phyloP scores from a whole-genome alignment of 2,888 invertebrate genomes.

The Acanthosepion lycidas region DNA sequence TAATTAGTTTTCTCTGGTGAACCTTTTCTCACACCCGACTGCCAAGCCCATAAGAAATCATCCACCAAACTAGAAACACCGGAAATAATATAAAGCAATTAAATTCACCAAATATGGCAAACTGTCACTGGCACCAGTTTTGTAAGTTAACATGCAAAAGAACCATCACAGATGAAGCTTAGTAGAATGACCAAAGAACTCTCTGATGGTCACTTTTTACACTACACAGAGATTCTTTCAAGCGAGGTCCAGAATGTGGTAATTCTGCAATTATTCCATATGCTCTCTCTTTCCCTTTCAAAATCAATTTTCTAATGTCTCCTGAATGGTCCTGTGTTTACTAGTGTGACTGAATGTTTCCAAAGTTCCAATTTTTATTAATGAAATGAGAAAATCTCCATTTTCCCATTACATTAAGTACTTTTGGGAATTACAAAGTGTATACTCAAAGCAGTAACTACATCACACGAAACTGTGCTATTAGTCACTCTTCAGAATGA shows the following conservation, averaged over 20 bases:
- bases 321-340: background rate
- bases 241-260: background rate
- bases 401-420: background rate
- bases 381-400: background rate
- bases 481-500: background rate
- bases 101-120: background rate
- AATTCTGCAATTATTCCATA: background rate
- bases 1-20: constrained; percentile 2
- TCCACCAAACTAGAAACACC: background rate
- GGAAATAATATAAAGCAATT: background rate
- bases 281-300: background rate
- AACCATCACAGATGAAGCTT: background rate
- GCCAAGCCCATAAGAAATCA: background rate
- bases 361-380: background rate
- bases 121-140: background rate
- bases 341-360: background rate
- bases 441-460: background rate
- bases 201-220: background rate
- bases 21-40: background rate
- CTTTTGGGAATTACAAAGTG: background rate
- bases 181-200: constrained; percentile 1
- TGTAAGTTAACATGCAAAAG: constrained; percentile 4
- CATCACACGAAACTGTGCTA: background rate
- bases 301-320: background rate
- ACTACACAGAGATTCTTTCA: background rate